These are phyloP conservation scores for Coptodon bakossiorum DNA, from an alignment of 2,113 vertebrate species.

Conservation along the genomic window DNA sequence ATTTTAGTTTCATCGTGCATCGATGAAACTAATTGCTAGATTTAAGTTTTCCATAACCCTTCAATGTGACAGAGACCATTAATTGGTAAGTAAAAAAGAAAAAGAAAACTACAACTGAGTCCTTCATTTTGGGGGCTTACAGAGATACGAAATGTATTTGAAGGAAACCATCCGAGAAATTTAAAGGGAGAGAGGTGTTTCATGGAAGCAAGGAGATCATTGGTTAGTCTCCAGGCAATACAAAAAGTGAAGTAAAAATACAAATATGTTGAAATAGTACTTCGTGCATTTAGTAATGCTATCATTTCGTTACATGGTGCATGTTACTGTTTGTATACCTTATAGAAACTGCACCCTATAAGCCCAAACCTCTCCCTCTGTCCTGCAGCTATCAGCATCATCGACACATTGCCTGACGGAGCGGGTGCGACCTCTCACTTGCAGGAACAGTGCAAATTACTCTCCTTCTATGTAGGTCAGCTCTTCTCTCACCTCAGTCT, in stretches of 20 bases:
- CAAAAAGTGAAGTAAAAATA: background rate
- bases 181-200: background rate
- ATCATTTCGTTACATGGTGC: background rate
- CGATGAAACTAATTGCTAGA: background rate
- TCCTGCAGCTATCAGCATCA: background rate
- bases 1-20: background rate
- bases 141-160: background rate
- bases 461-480: constrained; percentile 51
- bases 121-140: background rate
- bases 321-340: background rate
- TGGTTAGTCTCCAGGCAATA: background rate
- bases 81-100: background rate
- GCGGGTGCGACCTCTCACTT: constrained; percentile 24
- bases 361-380: background rate
- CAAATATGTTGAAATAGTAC: background rate
- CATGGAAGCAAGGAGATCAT: background rate
- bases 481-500: constrained; percentile 54
- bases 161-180: background rate
- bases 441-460: constrained; percentile 42
- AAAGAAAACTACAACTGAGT: fast-evolving
- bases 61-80: background rate
- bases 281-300: background rate
- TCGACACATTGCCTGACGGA: constrained; percentile 13
- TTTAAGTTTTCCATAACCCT: background rate
- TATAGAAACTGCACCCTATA: background rate